Base-by-base conservation (phyloP, 2,797 vertebrate genomes). In the Neosilurus hyrtlii region DNA sequence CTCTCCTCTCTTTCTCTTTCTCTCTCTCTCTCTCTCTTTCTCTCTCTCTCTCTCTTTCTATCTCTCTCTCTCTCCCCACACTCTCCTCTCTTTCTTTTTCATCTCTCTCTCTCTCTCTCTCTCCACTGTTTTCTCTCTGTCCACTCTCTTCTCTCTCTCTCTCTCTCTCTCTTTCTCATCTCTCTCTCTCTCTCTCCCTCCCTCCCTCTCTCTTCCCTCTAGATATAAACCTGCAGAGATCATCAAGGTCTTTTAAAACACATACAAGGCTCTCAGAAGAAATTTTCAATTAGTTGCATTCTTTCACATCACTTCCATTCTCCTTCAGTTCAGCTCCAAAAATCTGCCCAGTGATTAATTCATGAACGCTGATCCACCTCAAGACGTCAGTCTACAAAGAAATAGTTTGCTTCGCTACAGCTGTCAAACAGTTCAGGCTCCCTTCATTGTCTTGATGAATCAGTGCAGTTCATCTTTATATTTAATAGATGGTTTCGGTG, bases 171-270 rank as follows among this genome's bases (percentile, higher is more conserved):
- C 82, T 86, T 88, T 88, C 88, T 82, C 86, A 30, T 89, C 77
- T 66, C 88, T 26, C 88, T 90, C 79, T 61, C 87, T 79, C 88
- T 89, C 89, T 89, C 85, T 83, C 87, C 4, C 51, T 22, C 35
- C 61, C n/a, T 20, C 20, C 88, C 66, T 43, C 84, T 88, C 87
- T 88, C 84, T 77, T 87, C 30, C 75, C 90, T 90, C 88, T 81
- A 62, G 91, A 91, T 90, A 90, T 92, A 93, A 88, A 88, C 91
- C 86, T 84, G 67, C 84, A 85, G 90, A 87, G 85, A 89, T 93
- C 89, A 91, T 92, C 88, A 87, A 89, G 86, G 86, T 90, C 89
- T 93, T 91, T 86, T 43, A 43, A 88, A 89, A 90, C 87, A 91
- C 88, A 75, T 84, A 61, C 20, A 10, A 87, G 89, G 87, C 90